phyloP scores from a whole-genome alignment of 2,797 vertebrate species.

The Oreochromis mossambicus region DNA sequence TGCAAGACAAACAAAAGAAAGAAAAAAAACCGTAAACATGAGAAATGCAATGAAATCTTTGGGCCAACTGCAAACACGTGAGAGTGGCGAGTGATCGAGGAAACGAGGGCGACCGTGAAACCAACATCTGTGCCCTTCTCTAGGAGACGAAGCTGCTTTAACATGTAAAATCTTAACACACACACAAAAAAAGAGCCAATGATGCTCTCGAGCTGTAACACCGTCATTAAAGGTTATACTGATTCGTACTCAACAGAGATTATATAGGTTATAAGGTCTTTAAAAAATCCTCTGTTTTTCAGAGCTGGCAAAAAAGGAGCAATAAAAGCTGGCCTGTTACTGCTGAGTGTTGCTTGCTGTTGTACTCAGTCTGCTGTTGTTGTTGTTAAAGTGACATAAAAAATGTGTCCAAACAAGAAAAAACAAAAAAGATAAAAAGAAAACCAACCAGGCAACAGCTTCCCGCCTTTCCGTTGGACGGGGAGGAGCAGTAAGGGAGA shows the following conservation, averaged over 20 bases:
- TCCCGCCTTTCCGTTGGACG: conserved; percentile 41
- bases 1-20: conserved; percentile 33
- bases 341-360: background rate
- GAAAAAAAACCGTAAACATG: background rate
- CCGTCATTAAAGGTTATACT: background rate
- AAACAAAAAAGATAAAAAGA: background rate
- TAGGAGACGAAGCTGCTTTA: background rate
- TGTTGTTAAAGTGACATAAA: background rate
- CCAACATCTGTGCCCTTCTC: conserved; percentile 12
- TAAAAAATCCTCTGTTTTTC: background rate
- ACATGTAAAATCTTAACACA: background rate
- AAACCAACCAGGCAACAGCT: conserved; percentile 43
- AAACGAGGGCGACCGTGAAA: background rate
- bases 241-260: background rate
- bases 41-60: background rate
- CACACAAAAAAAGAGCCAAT: background rate
- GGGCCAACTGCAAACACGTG: background rate
- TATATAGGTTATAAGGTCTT: background rate
- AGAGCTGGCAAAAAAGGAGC: background rate
- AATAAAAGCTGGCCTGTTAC: background rate
- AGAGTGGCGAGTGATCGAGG: background rate
- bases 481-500: background rate
- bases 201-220: background rate
- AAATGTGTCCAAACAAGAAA: background rate
- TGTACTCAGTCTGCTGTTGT: background rate